Evolutionary conservation across 2,888 invertebrate genomes (phyloP).

Genomic region (Hyposoter didymator): DNA sequence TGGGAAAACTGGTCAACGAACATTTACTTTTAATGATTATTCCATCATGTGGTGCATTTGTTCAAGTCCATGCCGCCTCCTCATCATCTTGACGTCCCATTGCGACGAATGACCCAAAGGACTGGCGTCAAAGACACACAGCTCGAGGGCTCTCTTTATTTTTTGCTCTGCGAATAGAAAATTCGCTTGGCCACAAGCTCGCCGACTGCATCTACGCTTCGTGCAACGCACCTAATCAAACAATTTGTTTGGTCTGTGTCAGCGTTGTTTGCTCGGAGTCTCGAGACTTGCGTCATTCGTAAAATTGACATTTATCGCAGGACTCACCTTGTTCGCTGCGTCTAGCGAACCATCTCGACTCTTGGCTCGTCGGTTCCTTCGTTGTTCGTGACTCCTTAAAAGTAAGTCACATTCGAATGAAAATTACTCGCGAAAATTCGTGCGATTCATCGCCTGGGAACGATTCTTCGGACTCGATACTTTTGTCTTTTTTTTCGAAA

Average conservation of each 20-base stretch:
- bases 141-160: background rate
- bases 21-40: background rate
- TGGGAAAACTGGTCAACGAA: background rate
- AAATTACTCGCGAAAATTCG: background rate
- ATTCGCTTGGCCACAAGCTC: background rate
- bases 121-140: background rate
- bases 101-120: background rate
- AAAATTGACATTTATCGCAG: slow-evolving; percentile 35
- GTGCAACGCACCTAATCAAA: slow-evolving; percentile 35
- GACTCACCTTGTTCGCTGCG: background rate
- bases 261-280: slow-evolving; percentile 7
- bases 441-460: background rate
- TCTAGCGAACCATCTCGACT: background rate
- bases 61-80: background rate
- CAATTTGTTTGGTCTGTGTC: slow-evolving; percentile 25
- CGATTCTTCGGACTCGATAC: no score
- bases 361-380: background rate
- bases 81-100: background rate
- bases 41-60: no score
- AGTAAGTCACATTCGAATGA: background rate
- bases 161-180: background rate
- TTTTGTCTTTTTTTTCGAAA: background rate
- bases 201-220: background rate
- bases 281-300: slow-evolving; percentile 51
- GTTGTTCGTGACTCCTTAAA: slow-evolving; percentile 6